These are phyloP conservation scores for Oenanthe oenanthe DNA, from an alignment of 2,113 vertebrate genomes.

Conservation along the genomic window DNA sequence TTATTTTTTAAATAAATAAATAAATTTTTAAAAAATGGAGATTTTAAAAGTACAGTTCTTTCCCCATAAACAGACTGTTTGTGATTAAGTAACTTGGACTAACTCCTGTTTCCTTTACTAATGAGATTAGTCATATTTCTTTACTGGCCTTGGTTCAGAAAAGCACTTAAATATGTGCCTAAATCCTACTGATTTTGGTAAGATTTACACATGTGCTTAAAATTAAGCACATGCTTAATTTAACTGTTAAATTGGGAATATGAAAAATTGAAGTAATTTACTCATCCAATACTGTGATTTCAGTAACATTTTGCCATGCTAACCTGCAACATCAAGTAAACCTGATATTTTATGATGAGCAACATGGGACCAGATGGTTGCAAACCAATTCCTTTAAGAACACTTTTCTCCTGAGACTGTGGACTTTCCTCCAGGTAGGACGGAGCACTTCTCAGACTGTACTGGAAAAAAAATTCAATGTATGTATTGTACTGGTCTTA, in stretches of 20 bases:
- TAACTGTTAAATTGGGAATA: neutral
- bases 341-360: neutral
- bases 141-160: neutral
- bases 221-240: constrained; percentile 5
- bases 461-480: neutral
- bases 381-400: neutral
- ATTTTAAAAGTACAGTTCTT: neutral
- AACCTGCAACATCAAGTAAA: neutral
- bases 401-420: neutral
- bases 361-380: neutral
- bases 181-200: constrained; percentile 18
- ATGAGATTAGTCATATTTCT: constrained; percentile 31
- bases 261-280: neutral
- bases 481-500: accelerated
- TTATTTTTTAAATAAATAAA: neutral
- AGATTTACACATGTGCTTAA: constrained; percentile 18
- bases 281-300: neutral
- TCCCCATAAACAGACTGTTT: neutral
- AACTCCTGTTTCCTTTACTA: neutral
- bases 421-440: neutral
- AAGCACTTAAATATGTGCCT: constrained; percentile 37
- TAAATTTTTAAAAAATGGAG: no score
- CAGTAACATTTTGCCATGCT: neutral
- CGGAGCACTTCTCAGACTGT: neutral
- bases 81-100: constrained; percentile 12